Percentiles rank a stretch among this genome's conserved stretches.
phyloP scores from a whole-genome alignment of 2,888 invertebrate genomes.

The Camptogramma bilineatum region DNA sequence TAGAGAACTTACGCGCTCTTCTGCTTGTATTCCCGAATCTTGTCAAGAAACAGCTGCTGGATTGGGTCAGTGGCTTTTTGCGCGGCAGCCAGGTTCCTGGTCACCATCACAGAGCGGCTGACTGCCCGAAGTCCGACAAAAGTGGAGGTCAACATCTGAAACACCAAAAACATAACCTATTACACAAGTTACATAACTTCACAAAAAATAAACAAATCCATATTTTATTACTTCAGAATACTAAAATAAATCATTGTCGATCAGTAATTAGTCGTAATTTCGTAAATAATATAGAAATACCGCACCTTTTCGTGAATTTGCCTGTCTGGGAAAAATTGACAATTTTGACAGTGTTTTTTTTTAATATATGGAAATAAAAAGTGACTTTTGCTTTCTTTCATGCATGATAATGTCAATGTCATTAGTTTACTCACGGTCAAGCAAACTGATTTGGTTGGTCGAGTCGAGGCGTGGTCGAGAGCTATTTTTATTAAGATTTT shows the following conservation, averaged over 20 bases:
- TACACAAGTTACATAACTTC: slow-evolving; percentile 66
- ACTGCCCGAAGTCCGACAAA: slow-evolving; percentile 81
- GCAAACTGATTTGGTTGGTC: no score
- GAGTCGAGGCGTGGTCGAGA: no score
- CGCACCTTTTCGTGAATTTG: slow-evolving; percentile 56
- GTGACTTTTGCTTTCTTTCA: not conserved
- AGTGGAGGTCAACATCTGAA: slow-evolving; percentile 86
- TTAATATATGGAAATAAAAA: not conserved
- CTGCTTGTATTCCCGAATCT: slow-evolving; percentile 94
- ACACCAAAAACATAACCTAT: slow-evolving; percentile 68
- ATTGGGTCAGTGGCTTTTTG: slow-evolving; percentile 94
- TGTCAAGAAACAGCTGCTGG: slow-evolving; percentile 96
- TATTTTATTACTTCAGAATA: not conserved
- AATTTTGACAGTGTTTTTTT: slow-evolving; percentile 50
- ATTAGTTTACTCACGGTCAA: not conserved
- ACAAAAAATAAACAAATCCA: slow-evolving; percentile 26
- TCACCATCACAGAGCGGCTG: slow-evolving; percentile 80
- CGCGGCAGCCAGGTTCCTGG: slow-evolving; percentile 90
- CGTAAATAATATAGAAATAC: slow-evolving; percentile 32
- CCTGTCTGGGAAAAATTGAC: slow-evolving; percentile 53
- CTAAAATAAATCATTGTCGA: not conserved
- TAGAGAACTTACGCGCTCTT: slow-evolving; percentile 91
- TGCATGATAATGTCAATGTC: not conserved
- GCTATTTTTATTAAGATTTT: no score
- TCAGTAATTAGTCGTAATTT: slow-evolving; percentile 7